Percentiles rank a stretch among this genome's conserved stretches.
phyloP scores from a whole-genome alignment of 2,888 invertebrate genomes.

The Sinodicranocentrus sp. region DNA sequence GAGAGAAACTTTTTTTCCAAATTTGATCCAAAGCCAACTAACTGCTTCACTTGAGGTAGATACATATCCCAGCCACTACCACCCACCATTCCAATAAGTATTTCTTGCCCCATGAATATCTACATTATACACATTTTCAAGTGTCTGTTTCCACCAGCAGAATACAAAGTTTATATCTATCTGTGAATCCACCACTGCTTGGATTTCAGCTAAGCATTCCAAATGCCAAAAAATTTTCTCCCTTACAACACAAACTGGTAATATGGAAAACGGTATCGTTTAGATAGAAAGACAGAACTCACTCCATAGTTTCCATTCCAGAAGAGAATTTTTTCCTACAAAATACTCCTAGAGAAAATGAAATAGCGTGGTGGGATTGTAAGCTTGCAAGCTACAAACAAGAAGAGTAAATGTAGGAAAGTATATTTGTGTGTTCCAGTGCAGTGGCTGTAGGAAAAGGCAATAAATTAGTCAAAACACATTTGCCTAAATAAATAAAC shows the following conservation, averaged over 20 bases:
- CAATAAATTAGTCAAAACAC: slow-evolving; percentile 74
- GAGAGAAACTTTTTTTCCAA: slow-evolving; percentile 53
- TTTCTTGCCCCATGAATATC: not conserved
- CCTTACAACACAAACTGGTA: slow-evolving; percentile 48
- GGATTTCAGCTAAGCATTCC: slow-evolving; percentile 9
- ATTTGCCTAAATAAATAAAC: slow-evolving; percentile 74
- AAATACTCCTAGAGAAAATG: slow-evolving; percentile 41
- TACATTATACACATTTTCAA: not conserved
- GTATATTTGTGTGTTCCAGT: not conserved
- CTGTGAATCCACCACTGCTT: too few species aligned
- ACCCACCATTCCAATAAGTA: not conserved
- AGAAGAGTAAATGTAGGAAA: not conserved
- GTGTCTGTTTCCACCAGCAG: slow-evolving; percentile 7
- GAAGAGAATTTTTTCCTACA: slow-evolving; percentile 31
- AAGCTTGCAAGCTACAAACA: too few species aligned
- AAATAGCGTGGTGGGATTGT: slow-evolving; percentile 60
- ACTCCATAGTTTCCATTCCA: slow-evolving; percentile 12
- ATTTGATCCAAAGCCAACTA: slow-evolving; percentile 60
- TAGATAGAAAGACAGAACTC: slow-evolving; percentile 38
- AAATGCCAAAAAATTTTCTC: slow-evolving; percentile 57
- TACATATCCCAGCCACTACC: not conserved
- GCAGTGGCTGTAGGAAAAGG: slow-evolving; percentile 57
- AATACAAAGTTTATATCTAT: too few species aligned
- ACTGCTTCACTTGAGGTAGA: slow-evolving; percentile 36
- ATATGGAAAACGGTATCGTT: slow-evolving; percentile 55